Conservation (phyloP, 2,888 invertebrate genomes). For the Sesamia inferens region DNA sequence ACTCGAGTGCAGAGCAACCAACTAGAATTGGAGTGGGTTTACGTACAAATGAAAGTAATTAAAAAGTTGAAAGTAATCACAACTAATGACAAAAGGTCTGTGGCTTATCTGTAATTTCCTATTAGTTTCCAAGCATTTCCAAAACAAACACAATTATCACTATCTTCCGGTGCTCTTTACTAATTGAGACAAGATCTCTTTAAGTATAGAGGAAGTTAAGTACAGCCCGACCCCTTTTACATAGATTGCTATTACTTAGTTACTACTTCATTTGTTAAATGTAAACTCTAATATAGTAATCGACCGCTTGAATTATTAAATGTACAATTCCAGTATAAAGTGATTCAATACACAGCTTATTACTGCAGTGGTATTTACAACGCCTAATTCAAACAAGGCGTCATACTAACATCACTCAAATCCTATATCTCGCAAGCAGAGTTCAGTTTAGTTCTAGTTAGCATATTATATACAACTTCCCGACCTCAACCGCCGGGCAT, state of each 20-base stretch:
- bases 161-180: neutral
- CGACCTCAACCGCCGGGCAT: too few species aligned
- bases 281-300: conserved; percentile 2
- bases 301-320: conserved; percentile 20
- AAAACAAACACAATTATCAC: neutral
- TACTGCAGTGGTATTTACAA: too few species aligned
- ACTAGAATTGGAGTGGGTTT: too few species aligned
- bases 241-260: neutral
- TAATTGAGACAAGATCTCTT: neutral
- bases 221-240: conserved; percentile 13
- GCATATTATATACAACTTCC: too few species aligned
- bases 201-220: neutral
- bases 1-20: too few species aligned
- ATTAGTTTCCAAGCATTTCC: neutral
- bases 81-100: too few species aligned
- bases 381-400: too few species aligned
- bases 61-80: neutral
- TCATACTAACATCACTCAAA: too few species aligned
- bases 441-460: too few species aligned
- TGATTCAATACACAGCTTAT: neutral
- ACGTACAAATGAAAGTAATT: too few species aligned
- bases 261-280: conserved; percentile 14
- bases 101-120: neutral
- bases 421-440: too few species aligned
- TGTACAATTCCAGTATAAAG: neutral